Evolutionary conservation across 2,113 vertebrate species (phyloP), one percentile per base, ranked within the genome.

Genomic region (Hippopotamus amphibius): DNA sequence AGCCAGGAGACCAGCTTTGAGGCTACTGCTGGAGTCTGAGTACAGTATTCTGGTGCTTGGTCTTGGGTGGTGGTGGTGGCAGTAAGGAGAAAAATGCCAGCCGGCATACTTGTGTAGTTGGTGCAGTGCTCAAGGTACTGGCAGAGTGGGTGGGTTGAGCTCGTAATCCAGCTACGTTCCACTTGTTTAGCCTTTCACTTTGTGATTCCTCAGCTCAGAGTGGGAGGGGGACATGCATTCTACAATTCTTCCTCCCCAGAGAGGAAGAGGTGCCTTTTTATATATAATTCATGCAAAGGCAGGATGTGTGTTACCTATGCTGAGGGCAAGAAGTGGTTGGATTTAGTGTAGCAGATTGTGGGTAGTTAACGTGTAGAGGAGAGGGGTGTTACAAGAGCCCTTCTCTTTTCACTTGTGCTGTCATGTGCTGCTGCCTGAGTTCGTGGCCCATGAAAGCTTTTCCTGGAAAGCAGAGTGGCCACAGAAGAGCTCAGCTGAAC

Each of bases 371-470:
- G 3, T 14, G 17, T 16, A 21, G 63, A 50, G 82, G 69, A 92
- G 80, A 72, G 59, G 37, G 14, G 43, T 80, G 80, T 95, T 84
- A 77, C 41, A 74, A 43, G 26, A 90, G 22, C 26, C 9, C 89
- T 96, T 85, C 71, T 85, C 43, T 87, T 71, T 87, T 30, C 33
- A 48, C 82, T 95, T 87, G 30, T 71, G 69, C 71, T 65, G 37
- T 80, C 91, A 68, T 46, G 69, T 90, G 74, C 95, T 92, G 41
- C 65, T 63, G 69, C 79, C 68, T 66, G 41, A 97, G 95, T 97
- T 98, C 96, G 96, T 84, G 95, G 96, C 80, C 89, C 92, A 33
- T 95, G 96, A 96, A 96, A 95, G 92, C 92, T 96, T 95, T 96
- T 96, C 91, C 92, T 97, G 93, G 87, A 96, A 93, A 97, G 91